A percentile compares a stretch with the other conserved stretches of the same genome.
phyloP scores from a whole-genome alignment of 2,797 vertebrate species.

The Acridotheres tristis region DNA sequence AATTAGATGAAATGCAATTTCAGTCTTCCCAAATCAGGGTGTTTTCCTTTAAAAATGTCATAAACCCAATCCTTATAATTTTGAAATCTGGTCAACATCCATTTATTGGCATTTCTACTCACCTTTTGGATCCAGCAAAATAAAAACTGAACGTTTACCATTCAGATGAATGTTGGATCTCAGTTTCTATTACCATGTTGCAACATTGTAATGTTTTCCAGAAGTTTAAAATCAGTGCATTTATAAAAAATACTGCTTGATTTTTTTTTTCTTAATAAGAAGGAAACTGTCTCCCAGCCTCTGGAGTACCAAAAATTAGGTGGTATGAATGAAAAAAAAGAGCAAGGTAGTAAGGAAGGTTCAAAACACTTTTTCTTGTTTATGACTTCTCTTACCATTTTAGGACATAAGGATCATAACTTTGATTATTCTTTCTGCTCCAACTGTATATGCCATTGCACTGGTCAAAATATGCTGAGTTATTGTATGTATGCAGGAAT shows the following conservation, averaged over 20 bases:
- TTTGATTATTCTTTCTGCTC: neutral
- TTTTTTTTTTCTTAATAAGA: neutral
- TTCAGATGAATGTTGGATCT: neutral
- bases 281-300: neutral
- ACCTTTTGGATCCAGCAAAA: neutral
- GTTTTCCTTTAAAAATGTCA: neutral
- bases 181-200: neutral
- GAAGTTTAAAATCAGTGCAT: accelerated
- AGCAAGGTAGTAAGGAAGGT: neutral
- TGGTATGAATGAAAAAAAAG: neutral
- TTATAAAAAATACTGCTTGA: neutral
- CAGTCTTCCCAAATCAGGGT: neutral
- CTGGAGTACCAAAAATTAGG: neutral
- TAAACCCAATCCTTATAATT: neutral
- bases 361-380: neutral
- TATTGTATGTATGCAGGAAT: neutral
- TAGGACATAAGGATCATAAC: neutral
- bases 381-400: neutral
- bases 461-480: neutral
- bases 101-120: neutral
- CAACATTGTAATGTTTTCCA: neutral
- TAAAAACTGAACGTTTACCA: neutral
- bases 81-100: neutral
- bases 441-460: neutral
- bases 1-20: neutral